Percentiles rank a stretch among this genome's conserved stretches.
Evolutionary conservation across 2,888 invertebrate species (phyloP).

Genomic region (Atethmia centrago): DNA sequence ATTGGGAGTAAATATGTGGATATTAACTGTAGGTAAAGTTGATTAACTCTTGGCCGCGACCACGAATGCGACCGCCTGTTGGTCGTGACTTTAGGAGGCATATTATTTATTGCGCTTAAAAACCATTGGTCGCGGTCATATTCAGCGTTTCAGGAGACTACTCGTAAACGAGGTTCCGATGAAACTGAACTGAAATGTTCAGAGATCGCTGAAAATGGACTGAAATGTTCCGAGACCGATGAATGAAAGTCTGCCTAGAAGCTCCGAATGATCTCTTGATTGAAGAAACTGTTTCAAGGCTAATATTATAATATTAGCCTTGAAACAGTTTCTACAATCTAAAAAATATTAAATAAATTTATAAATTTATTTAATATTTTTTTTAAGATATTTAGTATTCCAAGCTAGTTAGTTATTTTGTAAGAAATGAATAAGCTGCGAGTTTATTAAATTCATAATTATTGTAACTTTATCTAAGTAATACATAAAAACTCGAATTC

Average conservation of each 20-base stretch:
- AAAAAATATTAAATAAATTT: too few relatives aligned
- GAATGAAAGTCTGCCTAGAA: background rate
- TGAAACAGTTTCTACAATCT: too few relatives aligned
- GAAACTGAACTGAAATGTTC: too few relatives aligned
- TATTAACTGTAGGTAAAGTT: constrained; percentile 27
- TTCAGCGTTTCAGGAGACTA: too few relatives aligned
- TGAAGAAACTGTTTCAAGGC: background rate
- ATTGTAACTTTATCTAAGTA: background rate
- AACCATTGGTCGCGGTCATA: background rate
- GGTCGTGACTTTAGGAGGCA: background rate
- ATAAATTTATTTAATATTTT: too few relatives aligned
- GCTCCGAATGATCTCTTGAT: background rate
- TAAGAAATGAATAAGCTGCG: too few relatives aligned
- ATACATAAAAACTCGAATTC: background rate
- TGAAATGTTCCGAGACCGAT: background rate
- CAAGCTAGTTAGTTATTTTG: too few relatives aligned
- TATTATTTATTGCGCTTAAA: constrained; percentile 14
- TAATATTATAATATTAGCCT: too few relatives aligned
- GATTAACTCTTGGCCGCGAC: constrained; percentile 29
- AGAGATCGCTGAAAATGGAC: background rate
- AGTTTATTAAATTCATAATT: background rate
- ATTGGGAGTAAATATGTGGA: constrained; percentile 33
- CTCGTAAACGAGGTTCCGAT: background rate
- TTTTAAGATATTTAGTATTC: too few relatives aligned
- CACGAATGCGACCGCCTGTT: constrained; percentile 11